Percentiles rank a stretch among this genome's conserved stretches.
Conservation (phyloP, 2,113 vertebrate species). For the Marmota monax region DNA sequence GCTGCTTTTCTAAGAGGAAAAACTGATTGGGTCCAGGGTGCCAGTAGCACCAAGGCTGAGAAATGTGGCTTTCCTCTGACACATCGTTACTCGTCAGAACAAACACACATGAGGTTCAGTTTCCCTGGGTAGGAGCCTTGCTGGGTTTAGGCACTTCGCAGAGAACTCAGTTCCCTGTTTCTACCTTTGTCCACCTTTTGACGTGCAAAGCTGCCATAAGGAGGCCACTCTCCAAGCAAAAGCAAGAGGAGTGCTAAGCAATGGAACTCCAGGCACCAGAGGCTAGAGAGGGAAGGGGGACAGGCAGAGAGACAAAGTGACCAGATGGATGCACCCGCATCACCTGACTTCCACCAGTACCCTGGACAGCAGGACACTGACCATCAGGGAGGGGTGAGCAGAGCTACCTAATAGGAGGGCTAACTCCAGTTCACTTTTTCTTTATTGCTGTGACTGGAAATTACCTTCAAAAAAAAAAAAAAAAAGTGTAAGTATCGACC, state of each 20-base stretch:
- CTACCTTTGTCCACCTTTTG: background rate
- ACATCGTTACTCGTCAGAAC: background rate
- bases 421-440: background rate
- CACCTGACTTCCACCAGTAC: background rate
- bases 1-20: background rate
- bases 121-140: background rate
- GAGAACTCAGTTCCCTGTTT: background rate
- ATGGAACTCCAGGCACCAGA: background rate
- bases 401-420: background rate
- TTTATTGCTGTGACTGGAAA: background rate
- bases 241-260: background rate
- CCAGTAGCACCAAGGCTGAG: background rate
- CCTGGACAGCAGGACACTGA: background rate
- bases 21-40: background rate
- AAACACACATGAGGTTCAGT: background rate
- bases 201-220: background rate
- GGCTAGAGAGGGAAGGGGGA: background rate
- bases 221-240: background rate
- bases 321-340: too few relatives aligned
- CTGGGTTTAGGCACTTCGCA: background rate
- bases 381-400: background rate
- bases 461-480: slow-evolving; percentile 8
- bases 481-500: slow-evolving; percentile 48
- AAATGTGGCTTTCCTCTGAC: background rate
- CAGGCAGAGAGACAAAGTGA: background rate